A percentile compares a stretch with the other conserved stretches of the same genome.
Conservation (phyloP, 2,888 invertebrate genomes). For the Apamea anceps region DNA sequence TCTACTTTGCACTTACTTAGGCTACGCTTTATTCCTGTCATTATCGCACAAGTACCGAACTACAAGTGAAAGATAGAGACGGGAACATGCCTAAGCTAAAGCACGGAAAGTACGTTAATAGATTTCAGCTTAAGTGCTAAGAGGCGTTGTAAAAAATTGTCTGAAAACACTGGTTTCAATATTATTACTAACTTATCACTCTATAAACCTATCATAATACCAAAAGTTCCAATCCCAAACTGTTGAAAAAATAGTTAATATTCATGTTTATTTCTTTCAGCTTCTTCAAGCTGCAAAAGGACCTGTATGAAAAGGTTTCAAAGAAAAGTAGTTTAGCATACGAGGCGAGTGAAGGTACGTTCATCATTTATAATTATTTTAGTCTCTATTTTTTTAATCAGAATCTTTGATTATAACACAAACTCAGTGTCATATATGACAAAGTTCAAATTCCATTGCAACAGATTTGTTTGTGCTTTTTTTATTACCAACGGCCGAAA, state of each 20-base stretch:
- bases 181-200: neutral
- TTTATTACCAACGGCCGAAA: neutral
- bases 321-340: conserved; percentile 69
- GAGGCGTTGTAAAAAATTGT: neutral
- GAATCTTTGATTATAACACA: neutral
- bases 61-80: neutral
- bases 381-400: neutral
- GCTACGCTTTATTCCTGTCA: neutral
- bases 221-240: neutral
- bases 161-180: no score
- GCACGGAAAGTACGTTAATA: neutral
- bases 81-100: neutral
- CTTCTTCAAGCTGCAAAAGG: conserved; percentile 83
- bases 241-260: neutral
- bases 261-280: conserved; percentile 70
- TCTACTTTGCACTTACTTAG: neutral
- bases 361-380: neutral
- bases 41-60: neutral
- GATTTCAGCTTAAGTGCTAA: neutral
- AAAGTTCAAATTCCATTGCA: conserved; percentile 4
- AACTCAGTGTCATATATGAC: neutral
- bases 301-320: conserved; percentile 76
- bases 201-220: neutral
- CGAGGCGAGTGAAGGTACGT: conserved; percentile 73
- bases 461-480: no score